Conservation (phyloP, 2,797 vertebrate species). For the Lutjanus argentimaculatus region DNA sequence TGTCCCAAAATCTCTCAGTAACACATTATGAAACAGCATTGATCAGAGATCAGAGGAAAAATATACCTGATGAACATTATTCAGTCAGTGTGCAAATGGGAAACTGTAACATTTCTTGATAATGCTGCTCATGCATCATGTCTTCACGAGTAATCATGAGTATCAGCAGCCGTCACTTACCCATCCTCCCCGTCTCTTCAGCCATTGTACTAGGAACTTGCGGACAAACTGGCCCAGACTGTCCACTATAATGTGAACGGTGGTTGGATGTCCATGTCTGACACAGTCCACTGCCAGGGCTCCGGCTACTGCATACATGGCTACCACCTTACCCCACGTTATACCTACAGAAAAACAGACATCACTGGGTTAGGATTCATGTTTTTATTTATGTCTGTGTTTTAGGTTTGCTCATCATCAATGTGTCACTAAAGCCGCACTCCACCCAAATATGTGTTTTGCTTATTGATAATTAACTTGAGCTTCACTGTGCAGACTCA, state of each 20-base stretch:
- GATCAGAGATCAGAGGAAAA: background rate
- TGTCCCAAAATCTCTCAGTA: background rate
- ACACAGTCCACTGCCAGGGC: conserved; percentile 97
- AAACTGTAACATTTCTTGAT: background rate
- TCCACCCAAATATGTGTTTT: too few relatives aligned
- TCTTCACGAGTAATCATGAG: background rate
- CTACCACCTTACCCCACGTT: conserved; percentile 98
- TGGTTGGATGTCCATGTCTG: conserved; percentile 89
- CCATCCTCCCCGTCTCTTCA: conserved; percentile 97
- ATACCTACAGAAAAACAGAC: conserved; percentile 85
- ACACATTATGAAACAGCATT: background rate
- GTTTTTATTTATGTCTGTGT: background rate
- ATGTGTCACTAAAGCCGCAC: background rate
- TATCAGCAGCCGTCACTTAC: conserved; percentile 81
- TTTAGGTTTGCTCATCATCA: background rate
- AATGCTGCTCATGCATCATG: background rate
- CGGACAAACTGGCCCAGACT: conserved; percentile 95
- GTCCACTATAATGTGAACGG: conserved; percentile 93
- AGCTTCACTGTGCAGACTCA: too few relatives aligned
- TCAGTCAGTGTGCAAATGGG: background rate
- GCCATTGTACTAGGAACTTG: conserved; percentile 93
- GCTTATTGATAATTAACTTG: too few relatives aligned
- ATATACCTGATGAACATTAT: background rate
- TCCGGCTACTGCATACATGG: conserved; percentile 93
- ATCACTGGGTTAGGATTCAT: background rate